phyloP scores from a whole-genome alignment of 1,140 invertebrate genomes.

The Drosophila ironensis region DNA sequence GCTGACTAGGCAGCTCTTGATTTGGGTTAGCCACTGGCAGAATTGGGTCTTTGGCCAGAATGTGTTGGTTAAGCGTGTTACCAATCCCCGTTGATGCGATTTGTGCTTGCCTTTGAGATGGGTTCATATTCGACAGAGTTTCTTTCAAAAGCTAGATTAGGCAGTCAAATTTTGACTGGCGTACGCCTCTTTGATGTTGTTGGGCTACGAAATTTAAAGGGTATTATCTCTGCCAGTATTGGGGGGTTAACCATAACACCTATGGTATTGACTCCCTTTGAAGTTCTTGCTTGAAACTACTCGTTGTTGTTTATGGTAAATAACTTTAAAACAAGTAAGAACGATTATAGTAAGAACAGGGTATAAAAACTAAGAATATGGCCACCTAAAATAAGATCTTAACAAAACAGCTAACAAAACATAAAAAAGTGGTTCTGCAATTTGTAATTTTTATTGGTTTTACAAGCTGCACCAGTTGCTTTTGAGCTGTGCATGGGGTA shows the following conservation, averaged over 20 bases:
- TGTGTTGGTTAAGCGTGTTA: constrained; percentile 9
- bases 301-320: background rate
- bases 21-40: constrained; percentile 31
- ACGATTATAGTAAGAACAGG: too few relatives aligned
- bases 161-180: constrained; percentile 17
- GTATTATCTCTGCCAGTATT: background rate
- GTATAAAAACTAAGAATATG: too few relatives aligned
- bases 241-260: too few relatives aligned
- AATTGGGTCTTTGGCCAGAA: background rate
- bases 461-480: too few relatives aligned
- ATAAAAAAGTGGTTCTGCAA: too few relatives aligned
- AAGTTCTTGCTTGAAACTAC: too few relatives aligned
- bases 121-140: constrained; percentile 5
- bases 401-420: too few relatives aligned
- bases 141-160: constrained; percentile 20
- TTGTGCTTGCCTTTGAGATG: constrained; percentile 8
- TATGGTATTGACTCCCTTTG: too few relatives aligned
- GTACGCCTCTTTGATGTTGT: constrained; percentile 7
- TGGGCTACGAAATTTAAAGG: background rate
- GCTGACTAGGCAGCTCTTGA: constrained; percentile 50
- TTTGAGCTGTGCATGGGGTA: too few relatives aligned
- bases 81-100: constrained; percentile 32
- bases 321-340: too few relatives aligned
- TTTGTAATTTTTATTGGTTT: too few relatives aligned
- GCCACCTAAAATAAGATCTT: too few relatives aligned